Conservation (phyloP, 2,888 invertebrate species). For the Ennomos erosarius region DNA sequence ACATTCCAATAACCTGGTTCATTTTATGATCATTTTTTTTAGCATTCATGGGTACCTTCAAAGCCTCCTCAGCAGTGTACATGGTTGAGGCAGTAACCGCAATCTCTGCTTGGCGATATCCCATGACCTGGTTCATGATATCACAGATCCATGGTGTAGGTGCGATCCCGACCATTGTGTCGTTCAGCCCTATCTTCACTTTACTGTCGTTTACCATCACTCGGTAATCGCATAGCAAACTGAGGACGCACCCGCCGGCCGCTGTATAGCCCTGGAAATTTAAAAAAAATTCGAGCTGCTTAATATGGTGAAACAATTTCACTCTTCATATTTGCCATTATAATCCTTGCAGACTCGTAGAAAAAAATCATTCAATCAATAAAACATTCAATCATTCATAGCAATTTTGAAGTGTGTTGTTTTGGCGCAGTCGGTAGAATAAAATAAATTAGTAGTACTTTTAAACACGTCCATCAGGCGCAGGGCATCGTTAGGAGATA, state of each 20-base stretch:
- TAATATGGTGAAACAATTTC: constrained; percentile 6
- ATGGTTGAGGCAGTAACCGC: constrained; percentile 88
- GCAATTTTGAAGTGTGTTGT: no score
- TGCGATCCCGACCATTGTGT: constrained; percentile 89
- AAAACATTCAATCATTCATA: no score
- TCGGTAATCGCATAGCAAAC: constrained; percentile 88
- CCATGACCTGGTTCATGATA: constrained; percentile 79
- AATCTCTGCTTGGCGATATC: constrained; percentile 87
- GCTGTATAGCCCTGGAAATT: constrained; percentile 67
- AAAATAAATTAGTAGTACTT: no score
- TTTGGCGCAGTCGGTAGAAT: no score
- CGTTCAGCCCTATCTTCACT: constrained; percentile 90
- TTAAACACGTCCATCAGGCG: no score
- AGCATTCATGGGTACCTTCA: constrained; percentile 58
- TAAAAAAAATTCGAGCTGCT: neutral
- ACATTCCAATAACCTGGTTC: no score
- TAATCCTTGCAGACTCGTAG: no score
- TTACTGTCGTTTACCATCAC: constrained; percentile 74
- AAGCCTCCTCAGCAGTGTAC: constrained; percentile 88
- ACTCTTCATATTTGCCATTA: no score
- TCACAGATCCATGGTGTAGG: constrained; percentile 87
- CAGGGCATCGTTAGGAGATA: no score
- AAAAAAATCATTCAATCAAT: no score
- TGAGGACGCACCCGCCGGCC: constrained; percentile 86
- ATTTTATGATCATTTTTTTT: no score